A percentile compares a stretch with the other conserved stretches of the same genome.
Evolutionary conservation across 2,797 vertebrate genomes (phyloP).

Genomic region (Peromyscus melanophrys): DNA sequence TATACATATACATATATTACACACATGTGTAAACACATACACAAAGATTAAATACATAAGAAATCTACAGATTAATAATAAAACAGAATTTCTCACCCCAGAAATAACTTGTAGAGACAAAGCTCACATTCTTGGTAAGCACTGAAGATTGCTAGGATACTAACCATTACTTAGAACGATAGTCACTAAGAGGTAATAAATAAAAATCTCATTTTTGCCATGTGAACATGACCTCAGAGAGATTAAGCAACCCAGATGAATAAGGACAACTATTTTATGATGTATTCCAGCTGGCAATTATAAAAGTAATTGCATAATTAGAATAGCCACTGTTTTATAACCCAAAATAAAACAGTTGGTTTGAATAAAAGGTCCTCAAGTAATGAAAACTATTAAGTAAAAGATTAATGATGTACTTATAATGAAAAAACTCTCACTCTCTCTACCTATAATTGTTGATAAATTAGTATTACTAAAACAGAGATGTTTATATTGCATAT

Average conservation of each 20-base stretch:
- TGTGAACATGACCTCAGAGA: neutral
- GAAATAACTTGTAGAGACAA: neutral
- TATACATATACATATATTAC: neutral
- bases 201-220: neutral
- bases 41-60: neutral
- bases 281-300: neutral
- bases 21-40: neutral
- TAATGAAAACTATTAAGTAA: neutral
- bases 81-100: accelerated
- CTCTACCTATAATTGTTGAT: neutral
- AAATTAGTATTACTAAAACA: neutral
- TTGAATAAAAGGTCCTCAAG: constrained; percentile 29
- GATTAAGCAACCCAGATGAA: neutral
- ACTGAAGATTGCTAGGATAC: neutral
- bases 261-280: neutral
- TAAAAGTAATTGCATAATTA: constrained; percentile 9
- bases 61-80: neutral
- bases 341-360: neutral
- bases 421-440: neutral
- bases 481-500: neutral
- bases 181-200: neutral
- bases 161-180: neutral
- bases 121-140: neutral
- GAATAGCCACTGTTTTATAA: neutral
- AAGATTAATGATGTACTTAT: neutral